A percentile compares a stretch with the other conserved stretches of the same genome.
phyloP scores from a whole-genome alignment of 2,797 vertebrate species.

The Pseudochaenichthys georgianus region DNA sequence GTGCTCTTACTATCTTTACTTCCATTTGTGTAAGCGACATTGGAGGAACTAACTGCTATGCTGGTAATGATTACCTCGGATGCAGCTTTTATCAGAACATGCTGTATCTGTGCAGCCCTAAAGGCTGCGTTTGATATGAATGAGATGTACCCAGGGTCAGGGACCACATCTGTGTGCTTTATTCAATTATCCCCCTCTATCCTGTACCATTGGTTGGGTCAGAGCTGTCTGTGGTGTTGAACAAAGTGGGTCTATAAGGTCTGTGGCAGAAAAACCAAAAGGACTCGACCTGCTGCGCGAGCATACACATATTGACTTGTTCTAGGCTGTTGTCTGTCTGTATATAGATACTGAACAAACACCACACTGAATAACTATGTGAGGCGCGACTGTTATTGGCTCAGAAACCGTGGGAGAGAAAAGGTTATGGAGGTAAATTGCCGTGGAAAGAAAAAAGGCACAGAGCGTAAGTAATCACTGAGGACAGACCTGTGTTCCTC shows the following conservation, averaged over 20 bases:
- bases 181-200: conserved; percentile 14
- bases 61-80: conserved; percentile 2
- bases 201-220: not conserved
- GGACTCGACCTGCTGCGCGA: conserved; percentile 22
- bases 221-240: conserved; percentile 60
- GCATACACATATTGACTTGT: conserved; percentile 27
- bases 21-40: not conserved
- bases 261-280: conserved; percentile 22
- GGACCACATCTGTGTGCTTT: not conserved
- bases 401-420: not conserved
- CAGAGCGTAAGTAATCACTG: conserved; percentile 60
- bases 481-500: conserved; percentile 66
- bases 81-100: conserved; percentile 14
- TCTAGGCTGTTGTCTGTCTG: not conserved
- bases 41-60: not conserved
- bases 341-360: conserved; percentile 42
- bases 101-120: not conserved
- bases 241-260: conserved; percentile 2
- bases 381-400: conserved; percentile 34
- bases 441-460: conserved; percentile 31
- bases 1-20: not conserved
- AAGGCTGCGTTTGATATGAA: not conserved
- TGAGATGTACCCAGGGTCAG: conserved; percentile 2
- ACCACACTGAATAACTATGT: conserved; percentile 49
- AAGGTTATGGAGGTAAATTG: conserved; percentile 45